Base-by-base conservation (phyloP, 2,797 vertebrate genomes). In the Hemibagrus guttatus region DNA sequence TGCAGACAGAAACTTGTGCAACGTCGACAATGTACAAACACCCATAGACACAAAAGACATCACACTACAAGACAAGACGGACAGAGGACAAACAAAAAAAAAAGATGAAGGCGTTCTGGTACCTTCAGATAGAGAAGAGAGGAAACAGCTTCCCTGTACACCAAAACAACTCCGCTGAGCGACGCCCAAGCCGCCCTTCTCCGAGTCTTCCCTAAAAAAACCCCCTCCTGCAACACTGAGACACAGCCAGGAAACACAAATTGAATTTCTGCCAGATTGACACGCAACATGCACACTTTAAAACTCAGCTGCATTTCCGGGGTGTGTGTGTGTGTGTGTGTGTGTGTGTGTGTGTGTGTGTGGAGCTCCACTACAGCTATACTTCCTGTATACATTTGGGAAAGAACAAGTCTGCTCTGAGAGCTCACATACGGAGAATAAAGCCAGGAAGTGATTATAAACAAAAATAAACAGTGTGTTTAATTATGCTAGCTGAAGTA, bases 101-200 rank as follows among this genome's bases (percentile, higher is more conserved):
- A 26, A n/a, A 42, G 35, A 61, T 78, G 83, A 86, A 68, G 63
- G 81, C 28, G 28, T 68, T 87, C 84, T 82, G 88, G 92, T 95
- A 96, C 95, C 95, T 96, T 96, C 95, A 92, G 95, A 96, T 85
- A 96, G 95, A 93, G 95, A 95, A 56, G 95, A 95, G 88, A 96
- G 95, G 95, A 96, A 96, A 94, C 95, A 96, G 93, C 95, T 95
- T 92, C 95, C 95, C 94, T 96, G 95, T 92, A 96, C 95, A 90
- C 95, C 95, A 92, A 96, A 96, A 95, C 95, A 96, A 93, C 95
- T 96, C 93, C 95, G 92, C 76, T 93, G 95, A 91, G 95, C 94
- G 92, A 96, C 94, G 88, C 94, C 95, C 94, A 95, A 91, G 91
- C 95, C 93, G 91, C 93, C 95, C 91, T 96, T 96, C 94, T 96